Conservation (phyloP, 2,113 vertebrate genomes). For the Gadus chalcogrammus region DNA sequence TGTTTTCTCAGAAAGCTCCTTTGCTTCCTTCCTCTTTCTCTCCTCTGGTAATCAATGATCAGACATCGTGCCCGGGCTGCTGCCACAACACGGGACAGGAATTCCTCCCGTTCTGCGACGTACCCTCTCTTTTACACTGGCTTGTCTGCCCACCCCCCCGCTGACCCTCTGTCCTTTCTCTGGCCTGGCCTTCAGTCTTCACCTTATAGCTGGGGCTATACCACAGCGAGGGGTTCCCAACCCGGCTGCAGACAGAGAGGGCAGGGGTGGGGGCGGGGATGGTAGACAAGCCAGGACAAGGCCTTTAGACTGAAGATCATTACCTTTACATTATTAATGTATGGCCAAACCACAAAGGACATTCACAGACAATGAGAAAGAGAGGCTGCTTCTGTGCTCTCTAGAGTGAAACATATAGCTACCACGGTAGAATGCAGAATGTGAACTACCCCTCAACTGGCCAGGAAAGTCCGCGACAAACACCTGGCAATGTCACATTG, state of each 20-base stretch:
- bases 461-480: slow-evolving; percentile 2
- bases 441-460: not conserved
- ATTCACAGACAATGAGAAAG: slow-evolving; percentile 59
- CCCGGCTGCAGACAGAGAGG: not conserved
- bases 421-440: slow-evolving; percentile 22
- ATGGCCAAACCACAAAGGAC: slow-evolving; percentile 75
- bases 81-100: slow-evolving; percentile 43
- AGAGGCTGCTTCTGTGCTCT: slow-evolving; percentile 42
- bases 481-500: not conserved
- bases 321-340: slow-evolving; percentile 79
- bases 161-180: not conserved
- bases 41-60: slow-evolving; percentile 46
- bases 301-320: slow-evolving; percentile 75
- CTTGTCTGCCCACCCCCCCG: not conserved
- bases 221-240: too few species aligned
- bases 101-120: slow-evolving; percentile 49
- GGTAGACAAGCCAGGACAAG: slow-evolving; percentile 60
- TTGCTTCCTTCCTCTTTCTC: slow-evolving; percentile 48
- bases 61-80: slow-evolving; percentile 27
- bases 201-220: too few species aligned
- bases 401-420: slow-evolving; percentile 27
- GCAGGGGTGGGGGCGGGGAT: slow-evolving; percentile 2
- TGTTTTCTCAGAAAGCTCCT: slow-evolving; percentile 57
- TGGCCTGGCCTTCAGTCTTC: not conserved
- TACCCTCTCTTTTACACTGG: slow-evolving; percentile 12